These are phyloP conservation scores for Cheilosia soror DNA, from an alignment of 2,888 invertebrate genomes.

Conservation along the genomic window DNA sequence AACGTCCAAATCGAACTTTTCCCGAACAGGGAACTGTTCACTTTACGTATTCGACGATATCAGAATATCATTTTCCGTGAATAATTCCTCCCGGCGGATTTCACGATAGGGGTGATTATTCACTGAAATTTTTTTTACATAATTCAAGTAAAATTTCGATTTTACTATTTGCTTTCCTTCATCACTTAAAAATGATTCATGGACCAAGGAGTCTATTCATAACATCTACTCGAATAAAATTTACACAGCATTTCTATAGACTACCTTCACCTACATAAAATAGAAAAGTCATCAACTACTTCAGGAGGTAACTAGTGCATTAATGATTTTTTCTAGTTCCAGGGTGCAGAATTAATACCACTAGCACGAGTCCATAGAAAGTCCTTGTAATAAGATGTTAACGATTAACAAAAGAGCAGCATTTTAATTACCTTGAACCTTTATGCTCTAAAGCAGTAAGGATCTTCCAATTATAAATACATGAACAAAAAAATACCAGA, in stretches of 20 bases:
- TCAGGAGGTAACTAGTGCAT: constrained; percentile 47
- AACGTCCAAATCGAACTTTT: too few species aligned
- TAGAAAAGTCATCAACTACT: constrained; percentile 12
- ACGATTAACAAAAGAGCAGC: constrained; percentile 24
- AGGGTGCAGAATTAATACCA: background rate
- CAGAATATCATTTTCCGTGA: too few species aligned
- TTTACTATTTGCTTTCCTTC: too few species aligned
- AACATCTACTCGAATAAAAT: background rate
- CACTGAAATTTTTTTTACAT: too few species aligned
- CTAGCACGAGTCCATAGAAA: constrained; percentile 23
- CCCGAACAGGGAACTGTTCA: too few species aligned
- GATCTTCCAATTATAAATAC: background rate
- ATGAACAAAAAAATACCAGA: background rate
- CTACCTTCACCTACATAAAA: constrained; percentile 13
- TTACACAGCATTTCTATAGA: background rate
- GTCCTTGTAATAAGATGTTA: constrained; percentile 16
- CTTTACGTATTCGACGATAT: too few species aligned
- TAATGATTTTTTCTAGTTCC: constrained; percentile 2
- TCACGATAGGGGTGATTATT: too few species aligned
- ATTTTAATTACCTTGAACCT: constrained; percentile 50
- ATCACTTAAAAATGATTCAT: too few species aligned
- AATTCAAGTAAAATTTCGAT: too few species aligned
- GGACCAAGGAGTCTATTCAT: too few species aligned
- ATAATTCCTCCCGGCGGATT: too few species aligned
- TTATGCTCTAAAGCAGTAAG: background rate